Evolutionary conservation across 2,113 vertebrate species (phyloP), one percentile per base, ranked within the genome.

Genomic region (Ginglymostoma cirratum): DNA sequence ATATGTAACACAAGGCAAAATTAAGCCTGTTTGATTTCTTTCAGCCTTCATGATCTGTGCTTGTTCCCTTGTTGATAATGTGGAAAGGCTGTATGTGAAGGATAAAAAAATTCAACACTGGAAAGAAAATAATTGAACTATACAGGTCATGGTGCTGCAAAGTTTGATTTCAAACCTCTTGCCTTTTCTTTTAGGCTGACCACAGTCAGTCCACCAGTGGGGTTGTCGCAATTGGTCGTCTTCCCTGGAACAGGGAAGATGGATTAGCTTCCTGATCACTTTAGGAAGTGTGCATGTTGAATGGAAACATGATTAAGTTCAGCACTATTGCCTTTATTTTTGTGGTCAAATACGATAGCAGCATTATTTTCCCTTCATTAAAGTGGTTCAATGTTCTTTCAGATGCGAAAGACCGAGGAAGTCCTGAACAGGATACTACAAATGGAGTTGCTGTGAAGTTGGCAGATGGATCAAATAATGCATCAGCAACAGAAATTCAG

Each of bases 351-450:
- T 19, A 38, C 19, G 15, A 34, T 66, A 21, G 30, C 52, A 30
- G 52, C 4, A 38, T 93, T 93, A 17, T 38, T 38, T 66, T 38
- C 7, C 89, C 55, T 89, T 30, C 23, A 55, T 19, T 65, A 38
- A n/a, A 65, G 10, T 34, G n/a, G 34, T 72, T 70, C 23, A 72
- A 48, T 95, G 14, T 76, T 30, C 96, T 97, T 96, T 96, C 97
- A 99, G 99, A 98, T 96, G 97, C 98, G 93, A 99, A 98, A 97
- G 99, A 99, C 97, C 98, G 98, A 96, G 98, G 98, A 38, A 98
- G 99, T 96, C 99, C 99, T 19, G 99, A 99, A 97, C 99, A 99
- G 65, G 99, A 99, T 55, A 98, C 98, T 38, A 98, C 98, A 5
- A 99, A 99, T 97, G 98, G 98, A 0, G 97, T 97, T 97, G 98